Base-by-base conservation (phyloP, 2,797 vertebrate genomes). In the Xyrichtys novacula region DNA sequence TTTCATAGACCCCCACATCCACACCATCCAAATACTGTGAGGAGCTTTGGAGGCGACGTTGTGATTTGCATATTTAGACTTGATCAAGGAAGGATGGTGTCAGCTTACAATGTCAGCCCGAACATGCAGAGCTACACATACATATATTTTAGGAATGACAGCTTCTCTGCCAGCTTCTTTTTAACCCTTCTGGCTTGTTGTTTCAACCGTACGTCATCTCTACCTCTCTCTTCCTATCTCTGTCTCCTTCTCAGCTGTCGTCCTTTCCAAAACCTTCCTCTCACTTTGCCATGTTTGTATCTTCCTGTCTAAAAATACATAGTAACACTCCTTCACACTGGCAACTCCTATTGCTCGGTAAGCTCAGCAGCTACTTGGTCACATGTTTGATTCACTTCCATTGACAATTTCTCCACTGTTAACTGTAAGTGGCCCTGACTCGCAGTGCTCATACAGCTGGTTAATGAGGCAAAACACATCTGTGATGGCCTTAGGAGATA, bases 31-130 rank as follows among this genome's bases (percentile, higher is more conserved):
- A 72, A 75, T 1, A 2, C 10, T 68, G 69, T 48, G 31, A 52
- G 72, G 74, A 60, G 57, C 65, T 80, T 86, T 66, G 3, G 4
- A 68, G 43, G 48, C 42, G 29, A 57, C 36, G 7, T 49, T 39
- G 70, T 67, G 62, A 85, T 86, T 85, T 86, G 72, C 75, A 89
- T 90, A 79, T 87, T 80, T 65, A 71, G 14, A 74, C 23, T 46
- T 83, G 82, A 84, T 85, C 72, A 81, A 84, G 73, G 78, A 80
- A 63, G 62, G 54, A 65, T 65, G 63, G 70, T 80, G 73, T 88
- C 83, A 63, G 83, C 80, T 89, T 89, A 80, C 74, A 74, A 81
- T 79, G 80, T 77, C 83, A 81, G 58, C 28, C 12, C 74, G 65
- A 66, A 76, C 71, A 59, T 50, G 55, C 22, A 71, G 40, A 71